Base-by-base conservation (phyloP, 2,797 vertebrate species). In the Sebastes hubbsi region DNA sequence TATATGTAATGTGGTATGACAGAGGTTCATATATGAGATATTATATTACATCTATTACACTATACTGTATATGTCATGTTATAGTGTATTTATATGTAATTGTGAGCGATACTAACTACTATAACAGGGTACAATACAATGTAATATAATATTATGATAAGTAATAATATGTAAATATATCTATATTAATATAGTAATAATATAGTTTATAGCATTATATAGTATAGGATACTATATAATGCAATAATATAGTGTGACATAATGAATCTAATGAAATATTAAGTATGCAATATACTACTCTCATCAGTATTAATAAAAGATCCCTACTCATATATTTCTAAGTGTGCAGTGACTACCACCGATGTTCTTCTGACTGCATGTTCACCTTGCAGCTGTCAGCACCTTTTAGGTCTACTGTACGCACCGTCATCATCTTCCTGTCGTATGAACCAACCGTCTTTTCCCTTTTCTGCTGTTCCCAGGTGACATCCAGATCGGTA, bases 401-500 rank as follows among this genome's bases (percentile, higher is more conserved):
- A 34, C n/a, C 4, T 77, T 36, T n/a, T 2, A 9, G 52, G 38
- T 20, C 59, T 42, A 11, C 64, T 59, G 11, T 0, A 8, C 56
- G 1, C 3, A 3, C 6, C 6, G 4, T 42, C 55, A 61, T 56
- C 36, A 14, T 30, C 22, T 55, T 64, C 7, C 27, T 36, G 12
- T 18, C 27, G 4, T 10, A 18, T 42, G 65, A 34, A 55, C 32
- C 8, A 22, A 25, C 63, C 12, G 14, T 61, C 25, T 69, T 20
- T 49, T 62, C 38, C 9, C 24, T 20, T 29, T 25, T 38, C 18
- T 60, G 8, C 46, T 60, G 78, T 70, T 38, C 73, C 34, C 85
- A 99, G 98, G 98, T 84, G 98, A 99, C 85, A 99, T 99, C 90
- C 98, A 99, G 88, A 99, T 99, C 24, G 98, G 97, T 79, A 99